A percentile compares a stretch with the other conserved stretches of the same genome.
These are phyloP conservation scores for Drosophila pseudotakahashii DNA, from an alignment of 2,888 invertebrate species.

Conservation along the genomic window DNA sequence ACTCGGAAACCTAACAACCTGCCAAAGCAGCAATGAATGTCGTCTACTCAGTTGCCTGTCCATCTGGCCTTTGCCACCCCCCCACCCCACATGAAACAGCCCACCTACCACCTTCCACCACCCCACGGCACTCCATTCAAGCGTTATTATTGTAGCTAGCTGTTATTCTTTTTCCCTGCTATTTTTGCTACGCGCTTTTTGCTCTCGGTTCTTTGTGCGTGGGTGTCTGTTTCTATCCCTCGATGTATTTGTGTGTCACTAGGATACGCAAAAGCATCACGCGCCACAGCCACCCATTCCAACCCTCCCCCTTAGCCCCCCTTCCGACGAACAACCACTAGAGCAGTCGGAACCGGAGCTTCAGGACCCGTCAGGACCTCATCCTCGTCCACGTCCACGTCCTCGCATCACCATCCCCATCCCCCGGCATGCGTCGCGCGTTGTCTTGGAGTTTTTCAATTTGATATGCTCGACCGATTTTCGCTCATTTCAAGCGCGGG, in stretches of 20 bases:
- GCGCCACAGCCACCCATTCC: constrained; percentile 27
- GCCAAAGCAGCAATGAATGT: constrained; percentile 74
- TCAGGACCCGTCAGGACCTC: constrained; percentile 14
- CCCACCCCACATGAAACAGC: neutral
- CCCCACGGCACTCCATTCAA: constrained; percentile 26
- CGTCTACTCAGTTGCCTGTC: constrained; percentile 61
- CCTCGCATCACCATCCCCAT: neutral
- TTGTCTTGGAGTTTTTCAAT: constrained; percentile 75
- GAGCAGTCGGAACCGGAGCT: constrained; percentile 12
- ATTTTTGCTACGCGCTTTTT: constrained; percentile 64
- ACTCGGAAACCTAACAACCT: constrained; percentile 70
- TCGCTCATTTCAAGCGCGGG: constrained; percentile 75
- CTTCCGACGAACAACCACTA: neutral
- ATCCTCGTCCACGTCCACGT: neutral
- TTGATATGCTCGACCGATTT: constrained; percentile 80
- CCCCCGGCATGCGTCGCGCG: constrained; percentile 29
- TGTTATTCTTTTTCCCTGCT: constrained; percentile 57
- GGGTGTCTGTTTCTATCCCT: constrained; percentile 43
- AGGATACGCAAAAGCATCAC: constrained; percentile 75
- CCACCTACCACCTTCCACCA: constrained; percentile 8
- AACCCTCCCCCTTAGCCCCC: neutral
- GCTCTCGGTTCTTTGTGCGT: constrained; percentile 46
- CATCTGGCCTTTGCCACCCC: constrained; percentile 23
- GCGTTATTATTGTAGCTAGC: constrained; percentile 53
- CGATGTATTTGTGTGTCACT: constrained; percentile 75